Evolutionary conservation across 2,113 vertebrate species (phyloP).

Genomic region (Eudyptes chrysolophus): DNA sequence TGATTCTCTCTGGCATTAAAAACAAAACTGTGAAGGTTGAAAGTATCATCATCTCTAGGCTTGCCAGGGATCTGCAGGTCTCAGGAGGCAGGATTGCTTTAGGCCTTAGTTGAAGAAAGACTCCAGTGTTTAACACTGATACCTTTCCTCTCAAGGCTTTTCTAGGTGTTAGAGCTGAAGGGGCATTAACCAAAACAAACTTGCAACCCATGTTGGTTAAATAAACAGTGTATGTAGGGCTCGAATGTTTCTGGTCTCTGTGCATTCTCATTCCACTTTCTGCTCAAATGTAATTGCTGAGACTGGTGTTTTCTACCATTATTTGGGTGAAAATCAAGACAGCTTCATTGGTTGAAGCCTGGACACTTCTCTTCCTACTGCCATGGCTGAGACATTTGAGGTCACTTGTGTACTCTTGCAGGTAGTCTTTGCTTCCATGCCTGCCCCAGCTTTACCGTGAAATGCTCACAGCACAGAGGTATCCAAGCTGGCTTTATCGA

Average conservation of each 20-base stretch:
- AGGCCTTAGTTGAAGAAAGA: not conserved
- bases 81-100: not conserved
- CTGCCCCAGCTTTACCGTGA: not conserved
- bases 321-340: not conserved
- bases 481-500: not conserved
- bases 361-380: not conserved
- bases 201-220: not conserved
- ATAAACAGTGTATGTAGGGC: not conserved
- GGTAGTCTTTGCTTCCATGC: accelerated
- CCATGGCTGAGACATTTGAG: not conserved
- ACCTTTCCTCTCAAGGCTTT: not conserved
- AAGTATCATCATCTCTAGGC: not conserved
- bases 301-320: not conserved
- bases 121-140: not conserved
- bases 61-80: not conserved
- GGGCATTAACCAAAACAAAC: not conserved
- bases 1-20: not conserved
- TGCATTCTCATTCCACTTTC: not conserved
- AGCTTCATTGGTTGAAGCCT: not conserved
- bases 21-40: not conserved
- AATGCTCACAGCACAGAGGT: not conserved
- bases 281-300: not conserved
- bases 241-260: not conserved
- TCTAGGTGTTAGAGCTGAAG: not conserved
- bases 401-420: not conserved